phyloP scores from a whole-genome alignment of 1,140 invertebrate species.

The Pachypsylla venusta region DNA sequence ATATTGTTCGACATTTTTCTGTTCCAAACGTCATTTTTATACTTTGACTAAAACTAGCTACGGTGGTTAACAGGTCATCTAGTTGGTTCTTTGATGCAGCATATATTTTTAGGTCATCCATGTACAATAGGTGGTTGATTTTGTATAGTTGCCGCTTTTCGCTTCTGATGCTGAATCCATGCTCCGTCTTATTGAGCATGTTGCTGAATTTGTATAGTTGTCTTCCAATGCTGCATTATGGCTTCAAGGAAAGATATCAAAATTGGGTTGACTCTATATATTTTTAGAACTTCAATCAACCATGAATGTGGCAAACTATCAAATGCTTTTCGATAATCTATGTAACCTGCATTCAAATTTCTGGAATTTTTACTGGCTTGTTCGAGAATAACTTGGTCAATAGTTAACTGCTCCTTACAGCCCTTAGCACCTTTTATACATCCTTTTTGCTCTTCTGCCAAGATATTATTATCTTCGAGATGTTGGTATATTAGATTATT shows the following conservation, averaged over 20 bases:
- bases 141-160: not conserved
- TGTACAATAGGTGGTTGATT: not conserved
- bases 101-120: slow-evolving; percentile 6
- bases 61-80: not conserved
- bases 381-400: slow-evolving; percentile 18
- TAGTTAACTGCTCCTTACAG: slow-evolving; percentile 21
- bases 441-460: slow-evolving; percentile 23
- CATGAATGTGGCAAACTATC: not conserved
- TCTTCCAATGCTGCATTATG: not conserved
- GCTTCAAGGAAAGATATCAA: not conserved
- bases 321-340: slow-evolving; percentile 22
- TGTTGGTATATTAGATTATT: slow-evolving; percentile 17
- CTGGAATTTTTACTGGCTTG: slow-evolving; percentile 16
- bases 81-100: not conserved
- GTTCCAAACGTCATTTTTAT: not conserved
- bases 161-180: not conserved
- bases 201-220: not conserved
- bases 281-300: slow-evolving; percentile 8
- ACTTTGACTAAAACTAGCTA: not conserved
- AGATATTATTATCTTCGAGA: slow-evolving; percentile 14
- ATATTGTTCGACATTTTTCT: not conserved
- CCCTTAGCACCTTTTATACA: slow-evolving; percentile 19
- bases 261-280: slow-evolving; percentile 17
- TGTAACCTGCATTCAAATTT: slow-evolving; percentile 18
- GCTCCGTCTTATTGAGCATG: not conserved